phyloP scores from a whole-genome alignment of 2,888 invertebrate species.

The Cantharis rufa region DNA sequence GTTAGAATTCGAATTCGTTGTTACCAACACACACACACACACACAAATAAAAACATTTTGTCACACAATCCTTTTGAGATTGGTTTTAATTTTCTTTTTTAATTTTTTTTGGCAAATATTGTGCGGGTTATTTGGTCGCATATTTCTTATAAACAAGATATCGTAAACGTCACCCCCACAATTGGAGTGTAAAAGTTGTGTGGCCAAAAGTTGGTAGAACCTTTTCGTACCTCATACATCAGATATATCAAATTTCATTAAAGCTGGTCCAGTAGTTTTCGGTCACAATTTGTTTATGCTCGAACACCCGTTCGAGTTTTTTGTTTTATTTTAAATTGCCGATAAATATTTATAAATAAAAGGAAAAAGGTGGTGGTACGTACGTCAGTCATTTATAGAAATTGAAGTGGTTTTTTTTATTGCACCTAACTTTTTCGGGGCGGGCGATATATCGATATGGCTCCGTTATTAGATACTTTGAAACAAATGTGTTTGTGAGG shows the following conservation, averaged over 20 bases:
- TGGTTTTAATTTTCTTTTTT: neutral
- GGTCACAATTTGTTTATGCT: neutral
- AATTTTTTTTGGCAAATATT: neutral
- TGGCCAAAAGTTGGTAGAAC: neutral
- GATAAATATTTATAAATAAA: neutral
- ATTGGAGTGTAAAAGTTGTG: neutral
- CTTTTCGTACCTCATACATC: neutral
- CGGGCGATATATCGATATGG: conserved; percentile 30
- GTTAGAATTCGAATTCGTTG: neutral
- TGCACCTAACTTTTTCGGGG: neutral
- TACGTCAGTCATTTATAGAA: neutral
- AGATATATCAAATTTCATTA: neutral
- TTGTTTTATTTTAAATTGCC: neutral
- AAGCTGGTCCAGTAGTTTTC: neutral
- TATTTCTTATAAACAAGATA: neutral
- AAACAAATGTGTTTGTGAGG: conserved; percentile 48
- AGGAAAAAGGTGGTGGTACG: neutral
- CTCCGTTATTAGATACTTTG: conserved; percentile 33
- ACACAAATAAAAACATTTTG: neutral
- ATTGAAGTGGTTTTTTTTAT: neutral
- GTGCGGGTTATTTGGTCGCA: neutral
- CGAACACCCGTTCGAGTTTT: neutral
- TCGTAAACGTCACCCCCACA: neutral
- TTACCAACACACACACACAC: neutral
- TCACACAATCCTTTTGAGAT: neutral